Conservation (phyloP, 1,140 invertebrate species). For the Xylocopa sonorina region DNA sequence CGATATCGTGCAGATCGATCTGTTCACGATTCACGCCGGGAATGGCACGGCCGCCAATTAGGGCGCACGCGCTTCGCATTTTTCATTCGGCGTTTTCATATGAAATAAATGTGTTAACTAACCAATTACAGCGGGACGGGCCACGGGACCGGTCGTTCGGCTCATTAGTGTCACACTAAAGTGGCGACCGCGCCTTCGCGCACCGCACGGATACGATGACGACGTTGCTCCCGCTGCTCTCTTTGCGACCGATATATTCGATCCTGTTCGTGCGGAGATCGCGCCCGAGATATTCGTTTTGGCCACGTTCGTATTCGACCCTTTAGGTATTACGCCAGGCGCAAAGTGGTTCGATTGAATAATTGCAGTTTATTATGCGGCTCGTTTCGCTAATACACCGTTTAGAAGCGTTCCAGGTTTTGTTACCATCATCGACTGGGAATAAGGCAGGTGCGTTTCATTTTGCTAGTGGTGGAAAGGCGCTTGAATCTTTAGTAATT, state of each 20-base stretch:
- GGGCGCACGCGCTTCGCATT: conserved; percentile 67
- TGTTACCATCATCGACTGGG: too few species aligned
- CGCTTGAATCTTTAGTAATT: too few species aligned
- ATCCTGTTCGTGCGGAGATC: neutral
- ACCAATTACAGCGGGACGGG: conserved; percentile 64
- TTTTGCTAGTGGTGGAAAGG: too few species aligned
- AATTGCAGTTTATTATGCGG: neutral
- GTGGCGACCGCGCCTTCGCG: conserved; percentile 57
- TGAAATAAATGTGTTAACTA: conserved; percentile 69
- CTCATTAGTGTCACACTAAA: conserved; percentile 65
- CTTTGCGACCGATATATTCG: conserved; percentile 1
- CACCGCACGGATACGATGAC: conserved; percentile 44
- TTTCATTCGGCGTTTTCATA: conserved; percentile 60
- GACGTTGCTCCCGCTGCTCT: conserved; percentile 50
- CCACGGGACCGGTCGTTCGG: conserved; percentile 44
- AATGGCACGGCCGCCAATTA: conserved; percentile 60
- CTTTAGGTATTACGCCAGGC: neutral
- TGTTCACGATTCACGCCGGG: conserved; percentile 41
- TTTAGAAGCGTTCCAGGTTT: too few species aligned
- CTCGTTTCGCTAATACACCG: neutral
- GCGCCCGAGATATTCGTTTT: neutral
- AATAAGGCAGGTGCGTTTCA: too few species aligned
- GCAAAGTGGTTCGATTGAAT: conserved; percentile 1
- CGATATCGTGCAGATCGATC: conserved; percentile 62
- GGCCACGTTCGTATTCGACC: neutral